These are phyloP conservation scores for Drosophila nigromelanica DNA, from an alignment of 1,140 invertebrate species.

Conservation along the genomic window DNA sequence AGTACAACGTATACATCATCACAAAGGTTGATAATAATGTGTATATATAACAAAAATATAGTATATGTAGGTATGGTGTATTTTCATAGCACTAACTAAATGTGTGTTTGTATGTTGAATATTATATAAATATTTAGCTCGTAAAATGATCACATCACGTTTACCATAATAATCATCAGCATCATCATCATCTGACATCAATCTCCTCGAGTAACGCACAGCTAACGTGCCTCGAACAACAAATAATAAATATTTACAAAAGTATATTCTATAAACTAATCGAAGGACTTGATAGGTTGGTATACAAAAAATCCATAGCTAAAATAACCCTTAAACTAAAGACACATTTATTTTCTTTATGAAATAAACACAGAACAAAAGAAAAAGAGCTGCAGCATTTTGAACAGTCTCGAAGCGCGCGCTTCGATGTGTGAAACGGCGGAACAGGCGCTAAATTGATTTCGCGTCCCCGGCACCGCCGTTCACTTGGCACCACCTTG, in stretches of 20 bases:
- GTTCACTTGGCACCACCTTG: constrained; percentile 65
- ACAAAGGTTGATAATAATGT: constrained; percentile 51
- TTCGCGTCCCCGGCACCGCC: constrained; percentile 23
- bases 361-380: constrained; percentile 26
- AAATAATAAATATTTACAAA: constrained; percentile 81
- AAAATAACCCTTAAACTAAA: constrained; percentile 48
- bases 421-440: constrained; percentile 59
- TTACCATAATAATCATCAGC: constrained; percentile 71
- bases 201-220: constrained; percentile 5
- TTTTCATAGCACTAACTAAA: constrained; percentile 68
- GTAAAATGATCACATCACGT: constrained; percentile 80
- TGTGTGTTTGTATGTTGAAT: constrained; percentile 51
- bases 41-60: constrained; percentile 78
- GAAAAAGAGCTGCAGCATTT: constrained; percentile 70
- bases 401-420: constrained; percentile 55
- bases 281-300: constrained; percentile 45
- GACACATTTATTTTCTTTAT: constrained; percentile 32
- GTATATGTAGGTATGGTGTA: constrained; percentile 28
- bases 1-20: constrained; percentile 61
- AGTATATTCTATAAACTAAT: constrained; percentile 60
- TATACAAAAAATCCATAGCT: constrained; percentile 34
- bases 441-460: constrained; percentile 39
- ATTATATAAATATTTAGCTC: constrained; percentile 76
- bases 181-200: constrained; percentile 52
- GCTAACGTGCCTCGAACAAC: constrained; percentile 50